Base-by-base conservation (phyloP, 2,888 invertebrate genomes). In the Iselma pallidipennis region DNA sequence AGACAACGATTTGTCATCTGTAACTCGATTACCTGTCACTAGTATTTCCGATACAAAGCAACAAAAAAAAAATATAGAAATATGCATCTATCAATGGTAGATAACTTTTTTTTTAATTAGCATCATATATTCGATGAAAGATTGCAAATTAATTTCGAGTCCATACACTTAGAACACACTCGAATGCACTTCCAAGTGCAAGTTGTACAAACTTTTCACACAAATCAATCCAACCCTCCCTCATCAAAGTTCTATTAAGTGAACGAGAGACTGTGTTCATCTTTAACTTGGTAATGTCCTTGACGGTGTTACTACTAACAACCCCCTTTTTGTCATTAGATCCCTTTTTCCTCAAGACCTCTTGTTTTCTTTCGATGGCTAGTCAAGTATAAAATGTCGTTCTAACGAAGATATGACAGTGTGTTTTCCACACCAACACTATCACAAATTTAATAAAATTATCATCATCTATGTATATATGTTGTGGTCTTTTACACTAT, bases 1-100 rank as follows among this genome's bases (percentile, higher is more conserved):
- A 73, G 69, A 70, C 67, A 72, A 71, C 73, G 69, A 71, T 74
- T 75, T 71, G 71, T 72, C 74, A 73, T 73, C 72, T 71, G 66
- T 64, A 69, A 66, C 68, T 68, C 64, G 50, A 52, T 28, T 31
- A 29, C 48, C 37, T 49, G 45, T 59, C 59, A 26, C 33, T 49
- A 49, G 29, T 53, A 45, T 31, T 25, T 12, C 19, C 9, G n/a
- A 33, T 23, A 10, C 12, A 29, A 29, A 29, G 12, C 1, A 12
- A 29, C 10, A 29, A 12, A n/a, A n/a, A n/a, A n/a, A n/a, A n/a
- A n/a, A n/a, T n/a, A n/a, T n/a, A n/a, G n/a, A n/a, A n/a, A n/a
- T n/a, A n/a, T n/a, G n/a, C n/a, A n/a, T n/a, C n/a, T n/a, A n/a
- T 33, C 16, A n/a, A 9, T 2, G 16, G 1, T 2, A n/a, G 37